Evolutionary conservation across 1,140 invertebrate species (phyloP).

Genomic region (Bombus breviceps): DNA sequence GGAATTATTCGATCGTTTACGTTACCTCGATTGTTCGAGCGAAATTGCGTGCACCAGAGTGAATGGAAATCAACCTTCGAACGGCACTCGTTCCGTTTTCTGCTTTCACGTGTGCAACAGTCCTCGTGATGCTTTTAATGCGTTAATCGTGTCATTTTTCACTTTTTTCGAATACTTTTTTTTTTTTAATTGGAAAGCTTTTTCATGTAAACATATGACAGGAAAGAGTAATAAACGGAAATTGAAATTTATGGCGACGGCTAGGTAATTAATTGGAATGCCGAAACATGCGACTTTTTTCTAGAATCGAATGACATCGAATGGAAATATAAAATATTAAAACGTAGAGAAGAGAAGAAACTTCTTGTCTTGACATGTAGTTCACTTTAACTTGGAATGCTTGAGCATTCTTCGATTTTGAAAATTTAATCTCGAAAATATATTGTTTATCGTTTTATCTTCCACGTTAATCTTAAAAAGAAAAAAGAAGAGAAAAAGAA

Average conservation of each 20-base stretch:
- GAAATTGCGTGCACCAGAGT: conserved; percentile 7
- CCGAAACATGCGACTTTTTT: neutral
- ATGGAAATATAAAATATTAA: neutral
- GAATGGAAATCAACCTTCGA: conserved; percentile 28
- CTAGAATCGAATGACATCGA: neutral
- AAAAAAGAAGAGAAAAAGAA: fast-evolving
- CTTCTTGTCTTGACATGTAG: neutral
- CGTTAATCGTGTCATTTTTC: neutral
- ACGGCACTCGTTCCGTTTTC: neutral
- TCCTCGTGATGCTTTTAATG: neutral
- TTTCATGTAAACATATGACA: neutral
- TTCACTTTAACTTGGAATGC: too few species aligned
- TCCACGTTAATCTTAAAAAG: too few species aligned
- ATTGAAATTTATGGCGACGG: neutral
- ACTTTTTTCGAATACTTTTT: neutral
- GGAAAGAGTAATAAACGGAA: neutral
- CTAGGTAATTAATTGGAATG: neutral
- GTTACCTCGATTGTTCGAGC: neutral
- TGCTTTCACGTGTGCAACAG: neutral
- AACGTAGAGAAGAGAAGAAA: neutral
- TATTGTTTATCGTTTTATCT: neutral
- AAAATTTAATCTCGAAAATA: neutral
- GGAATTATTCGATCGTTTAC: conserved; percentile 26
- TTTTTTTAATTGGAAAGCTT: neutral
- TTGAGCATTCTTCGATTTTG: neutral